Percentiles rank a stretch among this genome's conserved stretches.
phyloP scores from a whole-genome alignment of 1,140 invertebrate genomes.

The Danaus melanippus region DNA sequence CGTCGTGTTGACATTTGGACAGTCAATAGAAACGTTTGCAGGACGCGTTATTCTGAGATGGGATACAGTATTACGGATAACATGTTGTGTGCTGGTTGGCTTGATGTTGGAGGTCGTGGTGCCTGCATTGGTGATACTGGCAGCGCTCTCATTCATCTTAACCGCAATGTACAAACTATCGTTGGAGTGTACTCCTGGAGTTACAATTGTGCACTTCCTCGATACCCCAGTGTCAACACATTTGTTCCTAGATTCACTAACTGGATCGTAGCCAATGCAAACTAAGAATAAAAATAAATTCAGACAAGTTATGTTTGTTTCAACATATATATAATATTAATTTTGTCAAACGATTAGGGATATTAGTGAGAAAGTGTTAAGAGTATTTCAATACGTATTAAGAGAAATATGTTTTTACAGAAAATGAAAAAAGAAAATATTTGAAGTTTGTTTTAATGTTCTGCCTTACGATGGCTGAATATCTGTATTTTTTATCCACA shows the following conservation, averaged over 20 bases:
- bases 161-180: constrained; percentile 32
- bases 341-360: too few species aligned
- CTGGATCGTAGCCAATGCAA: constrained; percentile 20
- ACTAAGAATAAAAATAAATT: too few species aligned
- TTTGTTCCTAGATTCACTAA: constrained; percentile 37
- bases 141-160: constrained; percentile 62
- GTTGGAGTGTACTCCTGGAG: constrained; percentile 73
- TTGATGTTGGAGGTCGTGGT: constrained; percentile 14
- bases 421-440: too few species aligned
- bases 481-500: too few species aligned
- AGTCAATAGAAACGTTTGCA: constrained; percentile 25
- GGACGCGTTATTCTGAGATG: constrained; percentile 29
- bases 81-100: constrained; percentile 8
- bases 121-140: constrained; percentile 25
- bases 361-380: too few species aligned
- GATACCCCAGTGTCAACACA: constrained; percentile 69
- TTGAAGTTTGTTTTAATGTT: too few species aligned
- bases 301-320: too few species aligned
- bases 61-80: constrained; percentile 8
- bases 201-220: constrained; percentile 61
- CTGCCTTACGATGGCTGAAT: too few species aligned
- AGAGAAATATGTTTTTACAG: too few species aligned
- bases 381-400: too few species aligned
- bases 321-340: too few species aligned
- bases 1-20: constrained; percentile 31